These are phyloP conservation scores for Sebastes trivittatus DNA, from an alignment of 2,797 vertebrate species.

Conservation along the genomic window DNA sequence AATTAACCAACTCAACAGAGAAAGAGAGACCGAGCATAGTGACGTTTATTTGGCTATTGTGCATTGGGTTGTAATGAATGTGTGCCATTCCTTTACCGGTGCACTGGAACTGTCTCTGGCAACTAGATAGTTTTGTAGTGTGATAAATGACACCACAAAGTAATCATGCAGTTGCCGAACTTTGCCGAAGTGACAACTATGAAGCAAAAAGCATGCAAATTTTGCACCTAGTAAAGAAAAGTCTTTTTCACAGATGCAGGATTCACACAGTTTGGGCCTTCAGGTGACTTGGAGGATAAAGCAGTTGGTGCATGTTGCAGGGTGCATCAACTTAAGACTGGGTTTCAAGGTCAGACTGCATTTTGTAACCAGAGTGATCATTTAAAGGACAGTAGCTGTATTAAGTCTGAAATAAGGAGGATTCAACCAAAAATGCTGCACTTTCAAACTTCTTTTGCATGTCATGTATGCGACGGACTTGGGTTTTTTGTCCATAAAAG, in stretches of 20 bases:
- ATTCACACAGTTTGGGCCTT: neutral
- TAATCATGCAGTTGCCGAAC: neutral
- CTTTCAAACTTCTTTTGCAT: neutral
- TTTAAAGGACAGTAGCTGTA: neutral
- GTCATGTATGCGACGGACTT: neutral
- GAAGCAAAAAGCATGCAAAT: neutral
- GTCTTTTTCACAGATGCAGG: neutral
- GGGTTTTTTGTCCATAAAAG: neutral
- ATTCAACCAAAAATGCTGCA: neutral
- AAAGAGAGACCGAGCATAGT: neutral
- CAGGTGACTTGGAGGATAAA: neutral
- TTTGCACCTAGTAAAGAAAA: neutral
- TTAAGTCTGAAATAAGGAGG: slow-evolving; percentile 1
- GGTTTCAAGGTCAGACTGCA: neutral
- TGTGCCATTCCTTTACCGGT: too few relatives aligned
- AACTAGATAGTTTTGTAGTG: neutral
- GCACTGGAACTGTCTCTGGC: too few relatives aligned
- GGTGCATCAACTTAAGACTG: neutral
- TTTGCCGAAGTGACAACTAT: neutral
- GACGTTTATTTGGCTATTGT: neutral
- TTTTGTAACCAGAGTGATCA: neutral
- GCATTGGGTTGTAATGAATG: neutral
- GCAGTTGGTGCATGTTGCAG: neutral
- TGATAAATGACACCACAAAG: neutral
- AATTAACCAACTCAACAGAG: neutral